Base-by-base conservation (phyloP, 2,888 invertebrate genomes). In the Torymus aiolomorphi region DNA sequence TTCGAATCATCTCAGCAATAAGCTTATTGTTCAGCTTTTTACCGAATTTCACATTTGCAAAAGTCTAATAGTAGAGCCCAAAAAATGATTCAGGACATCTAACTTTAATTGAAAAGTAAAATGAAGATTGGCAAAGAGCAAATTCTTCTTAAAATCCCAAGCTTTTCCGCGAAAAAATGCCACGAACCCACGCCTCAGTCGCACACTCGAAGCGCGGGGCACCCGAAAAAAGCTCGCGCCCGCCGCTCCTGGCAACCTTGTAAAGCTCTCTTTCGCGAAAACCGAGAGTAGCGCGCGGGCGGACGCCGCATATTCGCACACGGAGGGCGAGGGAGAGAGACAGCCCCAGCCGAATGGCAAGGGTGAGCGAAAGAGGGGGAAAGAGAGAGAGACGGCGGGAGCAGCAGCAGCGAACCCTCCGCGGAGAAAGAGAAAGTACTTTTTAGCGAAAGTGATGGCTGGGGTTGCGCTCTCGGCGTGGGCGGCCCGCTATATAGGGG, bases 361-460 rank as follows among this genome's bases (percentile, higher is more conserved):
- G 42, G 42, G 42, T 8, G 66, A 49, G 51, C 57, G 59, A 52
- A 51, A 80, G 71, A 76, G 65, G 65, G 57, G 13, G 65, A 65
- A 20, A 57, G 65, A 61, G 70, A 76, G 49, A 74, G 49, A 73
- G n/a, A 24, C 11, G 59, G 11, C 31, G 49, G 42, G 8, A 42
- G 8, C 42, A 42, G 42, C 42, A 56, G 76, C 76, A 42, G 42
- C 59, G 61, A 78, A 76, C 84, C 83, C 75, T 85, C 83, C 80
- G 82, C 80, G 83, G 80, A 84, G 84, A 84, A 83, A 80, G 84
- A 83, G 84, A 85, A 85, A 85, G 84, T 83, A 84, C 76, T 84
- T 83, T 85, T 84, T 80, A 85, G 85, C 83, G 88, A 89, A 88
- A 89, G 88, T 87, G 88, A 87, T 87, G 87, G 85, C 79, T 67